phyloP scores from a whole-genome alignment of 2,888 invertebrate genomes.

The Chironomus tentans region DNA sequence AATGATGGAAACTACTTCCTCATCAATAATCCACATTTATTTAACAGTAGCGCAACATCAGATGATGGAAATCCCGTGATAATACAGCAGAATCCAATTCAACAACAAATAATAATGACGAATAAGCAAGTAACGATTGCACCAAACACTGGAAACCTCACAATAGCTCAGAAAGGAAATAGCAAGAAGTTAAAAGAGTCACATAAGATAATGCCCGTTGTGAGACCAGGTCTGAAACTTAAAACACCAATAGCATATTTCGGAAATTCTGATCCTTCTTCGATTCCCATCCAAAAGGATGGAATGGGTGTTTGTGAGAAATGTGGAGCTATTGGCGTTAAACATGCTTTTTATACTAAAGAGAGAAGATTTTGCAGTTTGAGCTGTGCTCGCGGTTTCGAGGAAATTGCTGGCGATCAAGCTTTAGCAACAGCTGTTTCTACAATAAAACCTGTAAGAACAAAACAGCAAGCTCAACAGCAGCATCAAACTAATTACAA shows the following conservation, averaged over 20 bases:
- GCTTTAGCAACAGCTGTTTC: conserved; percentile 21
- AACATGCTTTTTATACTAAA: conserved; percentile 77
- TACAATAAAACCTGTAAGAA: conserved; percentile 17
- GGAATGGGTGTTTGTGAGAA: conserved; percentile 85
- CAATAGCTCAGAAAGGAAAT: conserved; percentile 6
- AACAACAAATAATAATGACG: conserved; percentile 36
- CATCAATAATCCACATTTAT: conserved; percentile 23
- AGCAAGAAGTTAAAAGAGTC: conserved; percentile 22
- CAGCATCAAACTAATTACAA: conserved; percentile 36
- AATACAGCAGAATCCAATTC: conserved; percentile 39
- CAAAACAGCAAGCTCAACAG: not conserved
- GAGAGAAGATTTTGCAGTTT: conserved; percentile 73
- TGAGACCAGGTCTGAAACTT: conserved; percentile 61
- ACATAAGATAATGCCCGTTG: conserved; percentile 60
- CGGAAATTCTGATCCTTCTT: conserved; percentile 70
- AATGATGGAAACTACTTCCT: conserved; percentile 22
- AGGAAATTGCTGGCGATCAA: conserved; percentile 29
- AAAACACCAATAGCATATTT: conserved; percentile 72
- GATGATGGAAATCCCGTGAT: conserved; percentile 34
- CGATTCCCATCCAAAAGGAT: conserved; percentile 79
- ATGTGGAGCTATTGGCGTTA: conserved; percentile 76
- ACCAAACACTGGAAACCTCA: not conserved
- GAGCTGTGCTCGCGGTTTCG: conserved; percentile 58
- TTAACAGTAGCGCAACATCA: not conserved
- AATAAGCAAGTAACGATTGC: not conserved